Conservation (phyloP, 1,140 invertebrate genomes). For the Drosophila funebris region DNA sequence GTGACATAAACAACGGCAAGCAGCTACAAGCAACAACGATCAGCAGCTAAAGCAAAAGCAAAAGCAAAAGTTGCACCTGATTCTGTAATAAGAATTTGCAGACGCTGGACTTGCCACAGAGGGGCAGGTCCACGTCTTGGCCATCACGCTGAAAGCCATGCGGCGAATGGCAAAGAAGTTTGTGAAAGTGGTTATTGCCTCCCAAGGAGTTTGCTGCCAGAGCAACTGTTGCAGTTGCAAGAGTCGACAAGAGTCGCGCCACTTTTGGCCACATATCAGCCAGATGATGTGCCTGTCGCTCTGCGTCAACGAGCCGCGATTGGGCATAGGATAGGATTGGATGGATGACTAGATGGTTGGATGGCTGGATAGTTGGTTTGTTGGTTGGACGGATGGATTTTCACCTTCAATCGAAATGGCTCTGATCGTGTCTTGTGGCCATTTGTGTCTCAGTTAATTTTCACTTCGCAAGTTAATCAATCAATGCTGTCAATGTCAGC, state of each 20-base stretch:
- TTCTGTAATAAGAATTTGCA: constrained; percentile 77
- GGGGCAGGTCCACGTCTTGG: neutral
- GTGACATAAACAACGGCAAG: constrained; percentile 54
- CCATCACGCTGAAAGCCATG: constrained; percentile 5
- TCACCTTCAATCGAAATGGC: constrained; percentile 34
- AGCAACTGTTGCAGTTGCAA: neutral
- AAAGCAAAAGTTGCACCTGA: constrained; percentile 76
- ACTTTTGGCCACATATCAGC: constrained; percentile 54
- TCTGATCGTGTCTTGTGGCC: constrained; percentile 6
- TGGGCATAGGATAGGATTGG: constrained; percentile 37
- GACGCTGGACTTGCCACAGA: constrained; percentile 15
- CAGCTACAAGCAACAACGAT: neutral
- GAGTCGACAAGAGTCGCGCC: neutral
- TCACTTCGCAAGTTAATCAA: constrained; percentile 29
- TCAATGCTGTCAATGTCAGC: constrained; percentile 11
- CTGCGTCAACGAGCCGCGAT: constrained; percentile 13
- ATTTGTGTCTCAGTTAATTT: constrained; percentile 26
- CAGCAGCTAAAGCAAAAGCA: constrained; percentile 32
- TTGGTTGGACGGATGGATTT: no score
- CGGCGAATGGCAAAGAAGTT: constrained; percentile 46
- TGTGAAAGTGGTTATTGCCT: constrained; percentile 75
- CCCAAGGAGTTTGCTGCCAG: constrained; percentile 59
- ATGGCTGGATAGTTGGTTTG: constrained; percentile 5
- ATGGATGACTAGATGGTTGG: constrained; percentile 8
- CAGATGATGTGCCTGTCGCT: constrained; percentile 59